Percentiles rank a stretch among this genome's conserved stretches.
These are phyloP conservation scores for Escarpia spicata DNA, from an alignment of 2,888 invertebrate species.

Conservation along the genomic window DNA sequence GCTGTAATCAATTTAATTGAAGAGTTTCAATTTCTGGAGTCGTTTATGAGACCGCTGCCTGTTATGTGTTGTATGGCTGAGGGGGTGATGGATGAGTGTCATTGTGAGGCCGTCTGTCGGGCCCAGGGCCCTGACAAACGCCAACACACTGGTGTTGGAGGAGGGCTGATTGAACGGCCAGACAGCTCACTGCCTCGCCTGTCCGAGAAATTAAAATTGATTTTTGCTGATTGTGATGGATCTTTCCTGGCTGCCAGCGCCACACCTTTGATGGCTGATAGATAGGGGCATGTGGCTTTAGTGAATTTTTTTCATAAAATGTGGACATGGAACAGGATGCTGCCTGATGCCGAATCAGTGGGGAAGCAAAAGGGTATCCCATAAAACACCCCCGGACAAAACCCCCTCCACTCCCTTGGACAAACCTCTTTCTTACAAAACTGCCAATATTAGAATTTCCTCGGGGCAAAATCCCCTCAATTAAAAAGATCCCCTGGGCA, in stretches of 20 bases:
- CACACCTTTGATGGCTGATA: neutral
- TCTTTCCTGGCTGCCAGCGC: neutral
- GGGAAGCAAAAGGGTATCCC: neutral
- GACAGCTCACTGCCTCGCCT: neutral
- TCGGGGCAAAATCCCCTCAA: no score
- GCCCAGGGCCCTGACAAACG: neutral
- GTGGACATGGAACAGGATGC: neutral
- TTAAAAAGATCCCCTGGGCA: no score
- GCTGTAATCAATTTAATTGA: constrained; percentile 8
- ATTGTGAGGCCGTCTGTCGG: neutral
- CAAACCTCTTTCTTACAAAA: no score
- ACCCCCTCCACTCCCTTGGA: no score
- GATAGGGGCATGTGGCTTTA: neutral
- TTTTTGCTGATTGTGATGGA: constrained; percentile 10
- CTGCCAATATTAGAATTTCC: no score
- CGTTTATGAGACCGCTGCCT: neutral
- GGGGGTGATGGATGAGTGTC: neutral
- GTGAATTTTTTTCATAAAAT: neutral
- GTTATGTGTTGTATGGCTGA: neutral
- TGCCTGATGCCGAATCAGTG: neutral
- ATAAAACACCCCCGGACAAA: no score
- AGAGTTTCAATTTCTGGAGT: constrained; percentile 3
- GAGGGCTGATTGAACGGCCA: constrained; percentile 6
- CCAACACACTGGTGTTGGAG: neutral
- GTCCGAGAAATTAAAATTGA: constrained; percentile 11